Base-by-base conservation (phyloP, 2,113 vertebrate species). In the Macrotis lagotis region DNA sequence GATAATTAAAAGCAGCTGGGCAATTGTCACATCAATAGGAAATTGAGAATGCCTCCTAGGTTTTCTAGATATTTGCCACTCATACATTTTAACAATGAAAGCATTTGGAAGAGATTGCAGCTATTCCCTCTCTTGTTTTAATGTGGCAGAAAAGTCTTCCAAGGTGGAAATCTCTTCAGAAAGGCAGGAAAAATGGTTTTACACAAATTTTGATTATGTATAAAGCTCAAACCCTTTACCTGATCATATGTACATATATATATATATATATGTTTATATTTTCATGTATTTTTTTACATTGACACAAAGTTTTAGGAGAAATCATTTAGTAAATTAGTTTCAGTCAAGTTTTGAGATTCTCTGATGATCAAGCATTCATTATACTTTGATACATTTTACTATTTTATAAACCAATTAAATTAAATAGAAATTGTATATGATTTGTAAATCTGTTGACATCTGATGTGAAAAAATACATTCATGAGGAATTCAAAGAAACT, bases 31-130 rank as follows among this genome's bases (percentile, higher is more conserved):
- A 48, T 89, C 88, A 92, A 53, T 0, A 93, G 14, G 26, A 92
- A 91, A 66, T 51, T 91, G 19, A 96, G n/a, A 47, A 94, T 90
- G 88, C 94, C 51, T 14, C 59, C 74, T 88, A 83, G 48, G 48
- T 19, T 83, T 44, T 83, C 74, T 25, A 93, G 49, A 5, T 74
- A 90, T 51, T 12, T 50, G 24, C 7, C 7, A 90, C 24, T 31
- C 48, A 59, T 48, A 83, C 44, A 89, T 24, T 55, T 92, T 93
- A 89, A 90, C 50, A 25, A 51, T 19, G 24, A 92, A 94, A 93
- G 91, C 91, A 26, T 66, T 26, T 51, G 22, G 4, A 14, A 66
- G n/a, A 47, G 91, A 89, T 44, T 89, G 89, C 44, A 24, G 25
- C 44, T 31, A 90, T 31, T 31, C 25, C 9, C 8, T 26, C 11